phyloP scores from a whole-genome alignment of 2,113 vertebrate species.

The Anguilla japonica region DNA sequence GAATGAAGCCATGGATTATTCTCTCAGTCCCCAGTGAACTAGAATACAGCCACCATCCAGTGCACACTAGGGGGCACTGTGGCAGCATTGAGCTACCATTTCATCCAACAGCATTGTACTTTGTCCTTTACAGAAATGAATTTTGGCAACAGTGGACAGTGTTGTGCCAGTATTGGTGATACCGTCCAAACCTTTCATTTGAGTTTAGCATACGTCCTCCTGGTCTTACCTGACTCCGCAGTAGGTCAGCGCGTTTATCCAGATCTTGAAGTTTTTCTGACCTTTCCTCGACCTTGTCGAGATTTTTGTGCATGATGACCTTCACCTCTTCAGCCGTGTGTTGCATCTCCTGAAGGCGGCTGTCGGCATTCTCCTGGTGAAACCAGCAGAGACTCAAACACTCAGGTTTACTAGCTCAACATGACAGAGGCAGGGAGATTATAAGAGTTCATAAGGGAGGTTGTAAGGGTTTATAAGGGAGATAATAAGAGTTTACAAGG shows the following conservation, averaged over 20 bases:
- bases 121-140: not conserved
- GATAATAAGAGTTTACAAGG: not conserved
- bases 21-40: too few species aligned
- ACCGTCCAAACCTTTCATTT: not conserved
- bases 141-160: not conserved
- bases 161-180: not conserved
- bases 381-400: not conserved
- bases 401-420: not conserved
- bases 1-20: too few species aligned
- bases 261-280: constrained; percentile 37
- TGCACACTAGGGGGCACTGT: not conserved
- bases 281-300: constrained; percentile 33
- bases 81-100: not conserved
- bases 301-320: constrained; percentile 44
- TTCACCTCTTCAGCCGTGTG: constrained; percentile 43
- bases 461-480: not conserved
- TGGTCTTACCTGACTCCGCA: constrained; percentile 34
- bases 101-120: not conserved
- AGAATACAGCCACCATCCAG: too few species aligned
- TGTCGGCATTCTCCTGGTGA: not conserved
- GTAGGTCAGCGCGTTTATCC: constrained; percentile 24
- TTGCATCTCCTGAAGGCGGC: constrained; percentile 10
- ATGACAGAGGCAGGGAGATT: not conserved
- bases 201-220: too few species aligned
- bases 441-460: not conserved